Evolutionary conservation across 1,140 invertebrate genomes (phyloP), one percentile per base, ranked within the genome.

Genomic region (Achatina immaculata): DNA sequence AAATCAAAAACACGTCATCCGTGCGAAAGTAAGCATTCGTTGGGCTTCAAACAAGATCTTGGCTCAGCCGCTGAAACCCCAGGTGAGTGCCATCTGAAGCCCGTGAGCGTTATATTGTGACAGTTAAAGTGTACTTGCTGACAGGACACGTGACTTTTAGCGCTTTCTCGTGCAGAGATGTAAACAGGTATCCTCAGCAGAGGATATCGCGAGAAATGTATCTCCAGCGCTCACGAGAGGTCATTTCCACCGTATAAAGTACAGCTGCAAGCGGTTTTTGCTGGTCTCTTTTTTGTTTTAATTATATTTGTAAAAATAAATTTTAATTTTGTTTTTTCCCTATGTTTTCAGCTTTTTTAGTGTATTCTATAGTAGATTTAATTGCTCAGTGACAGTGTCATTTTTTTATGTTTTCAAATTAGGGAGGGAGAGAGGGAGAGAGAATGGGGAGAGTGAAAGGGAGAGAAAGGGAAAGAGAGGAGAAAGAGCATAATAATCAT

Each of bases 21-120:
- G n/a, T 31, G 31, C 58, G 24, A 55, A 14, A 24, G 58, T 62
- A 62, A 62, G 31, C 58, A 62, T 62, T 34, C n/a, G 28, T 28
- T 4, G 31, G n/a, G 31, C n/a, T 62, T 62, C n/a, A 62, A 31
- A 34, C 58, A 55, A 55, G 24, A 19, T 55, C 2, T 9, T 55
- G 48, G 58, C 58, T 28, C n/a, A 9, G n/a, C 1, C 28, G n/a
- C 21, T 62, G 58, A 62, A 31, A 62, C 16, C 9, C 1, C 31
- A 62, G n/a, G 28, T 28, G n/a, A 62, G 28, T 31, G 6, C 28
- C 28, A 62, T 62, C 58, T 31, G 58, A 62, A 62, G 58, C 2
- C 31, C n/a, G 58, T 31, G 58, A 62, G 58, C 28, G 58, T 34
- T 62, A 31, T 62, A 62, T 62, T 34, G 58, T 62, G 58, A 62